A percentile compares a stretch with the other conserved stretches of the same genome.
These are phyloP conservation scores for Circaetus cinerascens DNA, from an alignment of 2,113 vertebrate genomes.

Conservation along the genomic window DNA sequence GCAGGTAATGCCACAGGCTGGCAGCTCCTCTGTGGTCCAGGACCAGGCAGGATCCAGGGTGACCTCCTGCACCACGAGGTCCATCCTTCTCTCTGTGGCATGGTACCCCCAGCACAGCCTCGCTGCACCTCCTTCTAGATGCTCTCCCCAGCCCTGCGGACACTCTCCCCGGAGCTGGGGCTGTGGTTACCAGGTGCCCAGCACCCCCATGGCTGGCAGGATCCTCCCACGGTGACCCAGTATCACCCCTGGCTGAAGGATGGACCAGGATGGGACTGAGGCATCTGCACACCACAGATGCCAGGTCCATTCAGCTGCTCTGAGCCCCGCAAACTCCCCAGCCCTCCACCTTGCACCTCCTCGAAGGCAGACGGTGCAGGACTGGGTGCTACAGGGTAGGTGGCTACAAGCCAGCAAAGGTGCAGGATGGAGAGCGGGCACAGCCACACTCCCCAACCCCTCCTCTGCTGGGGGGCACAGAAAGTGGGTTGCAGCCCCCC, in stretches of 20 bases:
- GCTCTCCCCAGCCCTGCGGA: background rate
- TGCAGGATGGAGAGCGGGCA: fast-evolving
- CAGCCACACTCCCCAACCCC: fast-evolving
- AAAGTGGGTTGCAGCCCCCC: fast-evolving
- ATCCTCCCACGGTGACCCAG: fast-evolving
- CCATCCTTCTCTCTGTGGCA: background rate
- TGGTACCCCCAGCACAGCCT: background rate
- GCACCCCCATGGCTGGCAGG: background rate
- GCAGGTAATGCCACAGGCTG: background rate
- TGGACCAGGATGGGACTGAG: background rate
- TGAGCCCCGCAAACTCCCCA: background rate
- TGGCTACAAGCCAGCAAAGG: fast-evolving
- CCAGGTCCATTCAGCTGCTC: fast-evolving
- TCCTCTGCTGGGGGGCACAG: background rate
- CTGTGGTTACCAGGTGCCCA: fast-evolving
- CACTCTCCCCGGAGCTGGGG: fast-evolving
- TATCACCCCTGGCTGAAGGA: background rate
- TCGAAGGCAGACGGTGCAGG: fast-evolving
- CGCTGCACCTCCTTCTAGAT: background rate
- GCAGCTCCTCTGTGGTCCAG: background rate
- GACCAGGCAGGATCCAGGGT: no score
- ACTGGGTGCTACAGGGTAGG: background rate
- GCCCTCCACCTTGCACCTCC: fast-evolving
- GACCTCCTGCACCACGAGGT: background rate
- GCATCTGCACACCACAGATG: no score